Evolutionary conservation across 2,888 invertebrate species (phyloP).

Genomic region (Cantharis rustica): DNA sequence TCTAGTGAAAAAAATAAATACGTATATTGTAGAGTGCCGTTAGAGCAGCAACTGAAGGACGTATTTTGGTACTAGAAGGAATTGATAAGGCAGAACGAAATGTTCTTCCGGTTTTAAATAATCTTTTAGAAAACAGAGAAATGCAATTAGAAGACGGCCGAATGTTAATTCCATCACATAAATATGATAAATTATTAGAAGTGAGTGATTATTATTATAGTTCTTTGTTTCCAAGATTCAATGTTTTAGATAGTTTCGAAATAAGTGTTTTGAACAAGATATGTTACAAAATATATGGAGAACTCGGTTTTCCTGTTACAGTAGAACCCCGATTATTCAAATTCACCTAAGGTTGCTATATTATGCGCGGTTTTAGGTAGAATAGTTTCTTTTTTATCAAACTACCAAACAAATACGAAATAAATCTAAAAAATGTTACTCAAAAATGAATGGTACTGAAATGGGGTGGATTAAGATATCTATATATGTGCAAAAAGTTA

Average conservation of each 20-base stretch:
- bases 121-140: slow-evolving; percentile 94
- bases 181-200: slow-evolving; percentile 88
- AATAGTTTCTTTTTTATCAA: too few species aligned
- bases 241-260: not conserved
- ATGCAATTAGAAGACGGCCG: slow-evolving; percentile 98
- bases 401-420: too few species aligned
- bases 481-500: too few species aligned
- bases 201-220: slow-evolving; percentile 57
- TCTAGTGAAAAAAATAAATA: not conserved
- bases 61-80: slow-evolving; percentile 90
- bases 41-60: slow-evolving; percentile 85
- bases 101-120: slow-evolving; percentile 94
- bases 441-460: too few species aligned
- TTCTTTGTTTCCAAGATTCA: not conserved
- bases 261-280: not conserved
- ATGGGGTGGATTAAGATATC: too few species aligned
- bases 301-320: too few species aligned
- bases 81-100: slow-evolving; percentile 98
- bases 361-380: too few species aligned
- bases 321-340: too few species aligned
- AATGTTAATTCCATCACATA: slow-evolving; percentile 84
- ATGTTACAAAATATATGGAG: too few species aligned
- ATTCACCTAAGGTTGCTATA: too few species aligned
- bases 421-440: too few species aligned
- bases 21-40: slow-evolving; percentile 78